Evolutionary conservation across 2,113 vertebrate species (phyloP).

Genomic region (Phrynosoma platyrhinos): DNA sequence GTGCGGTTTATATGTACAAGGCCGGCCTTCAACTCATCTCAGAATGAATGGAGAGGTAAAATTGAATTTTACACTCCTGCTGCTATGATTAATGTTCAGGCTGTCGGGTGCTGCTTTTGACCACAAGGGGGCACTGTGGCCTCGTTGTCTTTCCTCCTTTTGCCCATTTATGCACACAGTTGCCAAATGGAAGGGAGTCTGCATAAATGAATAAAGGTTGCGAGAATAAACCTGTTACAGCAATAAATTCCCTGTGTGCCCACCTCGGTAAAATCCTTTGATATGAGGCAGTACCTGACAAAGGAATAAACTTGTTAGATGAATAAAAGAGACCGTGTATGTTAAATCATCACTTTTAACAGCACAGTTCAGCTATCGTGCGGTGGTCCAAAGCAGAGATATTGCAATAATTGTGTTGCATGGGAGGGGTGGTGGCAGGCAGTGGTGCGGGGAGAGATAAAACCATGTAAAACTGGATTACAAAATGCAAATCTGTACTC

Average conservation of each 20-base stretch:
- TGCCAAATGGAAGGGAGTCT: conserved; percentile 20
- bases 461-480: background rate
- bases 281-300: conserved; percentile 47
- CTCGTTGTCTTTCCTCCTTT: conserved; percentile 46
- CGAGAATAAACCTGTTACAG: conserved; percentile 47
- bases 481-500: accelerated
- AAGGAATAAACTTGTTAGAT: conserved; percentile 67
- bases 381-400: accelerated
- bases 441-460: background rate
- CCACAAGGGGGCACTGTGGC: conserved; percentile 87
- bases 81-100: conserved; percentile 90
- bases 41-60: conserved; percentile 96
- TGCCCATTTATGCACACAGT: conserved; percentile 7
- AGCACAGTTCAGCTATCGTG: background rate
- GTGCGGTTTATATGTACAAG: conserved; percentile 91
- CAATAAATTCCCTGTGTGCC: conserved; percentile 47
- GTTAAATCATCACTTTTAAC: conserved; percentile 48
- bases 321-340: conserved; percentile 2
- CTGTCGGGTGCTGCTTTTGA: conserved; percentile 45
- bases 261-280: conserved; percentile 20
- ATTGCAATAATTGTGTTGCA: accelerated
- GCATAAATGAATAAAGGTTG: conserved; percentile 48
- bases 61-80: conserved; percentile 96
- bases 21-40: conserved; percentile 93
- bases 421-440: background rate